Percentiles rank a stretch among this genome's conserved stretches.
phyloP scores from a whole-genome alignment of 2,113 vertebrate genomes.

The Brienomyrus brachyistius region DNA sequence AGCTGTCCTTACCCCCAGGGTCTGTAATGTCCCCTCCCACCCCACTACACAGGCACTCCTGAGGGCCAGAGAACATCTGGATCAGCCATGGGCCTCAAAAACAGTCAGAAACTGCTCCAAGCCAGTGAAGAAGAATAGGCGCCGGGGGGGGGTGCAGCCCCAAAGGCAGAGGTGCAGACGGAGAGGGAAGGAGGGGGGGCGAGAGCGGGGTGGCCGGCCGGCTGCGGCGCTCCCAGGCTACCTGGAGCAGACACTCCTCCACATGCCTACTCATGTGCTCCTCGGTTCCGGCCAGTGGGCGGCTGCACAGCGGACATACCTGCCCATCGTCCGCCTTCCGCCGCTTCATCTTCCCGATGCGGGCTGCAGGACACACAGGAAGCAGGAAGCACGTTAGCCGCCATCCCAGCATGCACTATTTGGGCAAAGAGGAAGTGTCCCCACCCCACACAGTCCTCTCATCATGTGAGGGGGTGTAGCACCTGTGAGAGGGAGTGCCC shows the following conservation, averaged over 20 bases:
- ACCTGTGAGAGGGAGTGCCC: neutral
- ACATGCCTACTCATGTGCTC: slow-evolving; percentile 99
- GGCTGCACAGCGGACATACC: slow-evolving; percentile 99
- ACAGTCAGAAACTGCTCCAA: neutral
- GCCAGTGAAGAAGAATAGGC: neutral
- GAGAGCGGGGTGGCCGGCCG: neutral
- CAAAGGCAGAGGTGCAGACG: neutral
- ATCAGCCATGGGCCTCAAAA: neutral
- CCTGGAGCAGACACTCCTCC: slow-evolving; percentile 99
- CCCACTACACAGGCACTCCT: neutral
- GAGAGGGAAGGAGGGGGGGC: neutral
- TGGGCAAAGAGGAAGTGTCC: neutral
- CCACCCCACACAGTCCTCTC: neutral
- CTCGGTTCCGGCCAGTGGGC: slow-evolving; percentile 95
- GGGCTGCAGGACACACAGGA: slow-evolving; percentile 65
- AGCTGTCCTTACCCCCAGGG: neutral
- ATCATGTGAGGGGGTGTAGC: neutral
- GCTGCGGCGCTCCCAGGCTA: slow-evolving; percentile 58
- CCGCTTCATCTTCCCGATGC: slow-evolving; percentile 99
- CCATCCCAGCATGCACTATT: neutral
- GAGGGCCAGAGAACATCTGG: neutral
- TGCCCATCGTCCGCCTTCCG: slow-evolving; percentile 99
- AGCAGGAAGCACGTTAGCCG: neutral
- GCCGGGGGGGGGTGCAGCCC: neutral
- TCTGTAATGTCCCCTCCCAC: neutral